Evolutionary conservation across 2,888 invertebrate species (phyloP), one percentile per base, ranked within the genome.

Genomic region (Plebejus melissa): DNA sequence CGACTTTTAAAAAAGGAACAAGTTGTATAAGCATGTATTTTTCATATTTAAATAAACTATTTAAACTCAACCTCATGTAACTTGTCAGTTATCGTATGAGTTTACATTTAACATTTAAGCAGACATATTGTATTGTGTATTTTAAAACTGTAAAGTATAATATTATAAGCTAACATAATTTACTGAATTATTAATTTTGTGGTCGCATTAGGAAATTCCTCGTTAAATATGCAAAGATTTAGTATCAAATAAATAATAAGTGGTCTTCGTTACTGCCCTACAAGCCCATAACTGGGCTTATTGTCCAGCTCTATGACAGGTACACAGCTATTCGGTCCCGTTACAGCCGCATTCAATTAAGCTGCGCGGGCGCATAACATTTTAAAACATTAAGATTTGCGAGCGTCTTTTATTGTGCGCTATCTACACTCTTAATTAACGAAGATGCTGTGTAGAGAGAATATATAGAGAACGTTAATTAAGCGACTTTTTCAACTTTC

Each of bases 301-400:
- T 70, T 70, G 70, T 70, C 70, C 38, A 70, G 70, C 41, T 36
- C 69, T 75, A 75, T 75, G 75, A 74, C 74, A 75, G 78, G 77
- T 77, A 77, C 74, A 75, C 71, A 74, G 78, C 77, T 76, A 77
- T 57, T 77, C 57, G 76, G 70, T 79, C 75, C 79, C 79, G 79
- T 79, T 79, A 78, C 75, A 76, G 74, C 74, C 77, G 76, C 75
- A 78, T 78, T 79, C 77, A 79, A 78, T 79, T 78, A 78, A 77
- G 76, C 77, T 76, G 70, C 72, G 76, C 76, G 28, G 38, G 38
- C 76, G 77, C 74, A 77, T 75, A 28, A 50, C 69, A 36, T 75
- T 74, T 75, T 69, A 54, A 75, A 69, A 75, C 69, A 16, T 50
- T 69, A 83, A 84, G 82, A 83, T 80, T 79, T 79, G 81, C 79